phyloP scores from a whole-genome alignment of 2,888 invertebrate genomes.

The Poecilobothrus nobilitatus region DNA sequence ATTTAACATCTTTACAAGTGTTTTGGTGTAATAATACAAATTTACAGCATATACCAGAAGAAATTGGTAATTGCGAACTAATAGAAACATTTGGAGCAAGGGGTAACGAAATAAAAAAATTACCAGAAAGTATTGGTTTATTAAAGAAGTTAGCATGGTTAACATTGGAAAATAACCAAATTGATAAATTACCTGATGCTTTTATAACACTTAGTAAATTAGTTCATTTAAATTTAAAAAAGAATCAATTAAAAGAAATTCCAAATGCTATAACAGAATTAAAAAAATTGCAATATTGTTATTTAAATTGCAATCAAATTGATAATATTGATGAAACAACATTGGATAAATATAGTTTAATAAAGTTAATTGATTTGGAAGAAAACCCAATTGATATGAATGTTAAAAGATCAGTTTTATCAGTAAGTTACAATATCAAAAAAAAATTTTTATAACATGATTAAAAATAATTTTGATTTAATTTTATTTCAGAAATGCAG shows the following conservation, averaged over 20 bases:
- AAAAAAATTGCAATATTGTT: constrained; percentile 48
- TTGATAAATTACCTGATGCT: constrained; percentile 47
- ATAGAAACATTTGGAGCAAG: constrained; percentile 60
- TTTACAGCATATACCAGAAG: constrained; percentile 50
- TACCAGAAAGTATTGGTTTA: constrained; percentile 53
- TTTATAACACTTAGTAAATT: constrained; percentile 49
- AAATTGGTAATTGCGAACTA: constrained; percentile 52
- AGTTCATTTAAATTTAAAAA: constrained; percentile 55
- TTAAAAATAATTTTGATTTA: not conserved
- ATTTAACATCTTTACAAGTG: constrained; percentile 52
- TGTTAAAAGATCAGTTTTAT: constrained; percentile 24
- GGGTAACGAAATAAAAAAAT: constrained; percentile 50
- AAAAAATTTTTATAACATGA: not conserved
- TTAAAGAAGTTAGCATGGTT: constrained; percentile 56
- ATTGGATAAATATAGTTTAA: not conserved
- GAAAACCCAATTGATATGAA: constrained; percentile 20
- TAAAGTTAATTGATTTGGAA: constrained; percentile 23
- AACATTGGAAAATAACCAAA: constrained; percentile 55
- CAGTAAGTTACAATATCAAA: not conserved
- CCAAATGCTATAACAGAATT: constrained; percentile 45
- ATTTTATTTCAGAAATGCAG: constrained; percentile 15
- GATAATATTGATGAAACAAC: constrained; percentile 19
- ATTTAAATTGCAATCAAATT: constrained; percentile 47
- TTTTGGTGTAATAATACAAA: constrained; percentile 59
- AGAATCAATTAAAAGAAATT: constrained; percentile 49